Conservation (phyloP, 2,113 vertebrate genomes). For the Elephantulus edwardii region DNA sequence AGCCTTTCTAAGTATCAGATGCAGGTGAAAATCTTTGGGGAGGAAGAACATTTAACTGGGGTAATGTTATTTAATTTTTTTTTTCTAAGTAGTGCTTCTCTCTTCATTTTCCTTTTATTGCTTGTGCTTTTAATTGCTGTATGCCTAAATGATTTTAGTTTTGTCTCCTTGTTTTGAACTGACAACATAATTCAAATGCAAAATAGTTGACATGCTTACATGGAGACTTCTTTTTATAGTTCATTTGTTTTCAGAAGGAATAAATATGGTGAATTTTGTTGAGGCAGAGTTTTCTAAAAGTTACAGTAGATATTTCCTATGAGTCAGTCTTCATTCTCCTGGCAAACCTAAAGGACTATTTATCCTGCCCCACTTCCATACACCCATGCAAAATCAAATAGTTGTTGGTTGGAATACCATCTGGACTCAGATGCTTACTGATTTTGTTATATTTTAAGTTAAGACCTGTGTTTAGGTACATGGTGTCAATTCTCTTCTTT, state of each 20-base stretch:
- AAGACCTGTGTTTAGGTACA: not conserved
- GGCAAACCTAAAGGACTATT: not conserved
- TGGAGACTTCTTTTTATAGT: conserved; percentile 67
- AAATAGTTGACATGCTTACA: conserved; percentile 70
- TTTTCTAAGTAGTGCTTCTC: conserved; percentile 67
- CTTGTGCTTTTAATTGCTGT: conserved; percentile 76
- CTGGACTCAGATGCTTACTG: not conserved
- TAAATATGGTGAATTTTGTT: conserved; percentile 66
- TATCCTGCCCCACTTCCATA: not conserved
- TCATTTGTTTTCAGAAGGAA: conserved; percentile 64
- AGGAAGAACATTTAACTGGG: conserved; percentile 56
- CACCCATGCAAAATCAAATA: conserved; percentile 19
- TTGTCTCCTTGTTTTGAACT: conserved; percentile 72
- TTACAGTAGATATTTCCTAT: conserved; percentile 13
- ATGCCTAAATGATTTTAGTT: conserved; percentile 74
- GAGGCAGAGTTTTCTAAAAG: conserved; percentile 72
- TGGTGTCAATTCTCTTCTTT: not conserved
- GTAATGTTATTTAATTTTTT: conserved; percentile 68
- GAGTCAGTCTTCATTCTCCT: not conserved
- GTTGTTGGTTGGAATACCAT: not conserved
- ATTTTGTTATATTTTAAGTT: not conserved
- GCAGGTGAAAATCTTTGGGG: conserved; percentile 44
- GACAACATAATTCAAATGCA: conserved; percentile 75
- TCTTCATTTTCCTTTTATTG: conserved; percentile 64
- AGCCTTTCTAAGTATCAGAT: conserved; percentile 53